Evolutionary conservation across 2,888 invertebrate genomes (phyloP).

Genomic region (Colostygia pectinataria): DNA sequence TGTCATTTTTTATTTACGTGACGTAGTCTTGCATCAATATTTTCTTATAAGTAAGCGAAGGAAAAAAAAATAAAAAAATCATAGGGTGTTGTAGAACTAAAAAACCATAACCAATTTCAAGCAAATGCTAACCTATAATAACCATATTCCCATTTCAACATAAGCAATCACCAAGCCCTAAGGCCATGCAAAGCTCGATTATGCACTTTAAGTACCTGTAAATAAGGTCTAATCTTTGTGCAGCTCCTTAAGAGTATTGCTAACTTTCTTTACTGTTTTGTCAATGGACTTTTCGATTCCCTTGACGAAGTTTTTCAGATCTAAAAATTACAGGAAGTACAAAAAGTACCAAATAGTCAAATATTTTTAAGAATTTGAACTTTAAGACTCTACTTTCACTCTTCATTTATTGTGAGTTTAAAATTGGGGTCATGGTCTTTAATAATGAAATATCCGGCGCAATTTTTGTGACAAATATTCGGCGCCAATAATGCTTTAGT

Average conservation of each 20-base stretch:
- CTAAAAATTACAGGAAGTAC: slow-evolving; percentile 46
- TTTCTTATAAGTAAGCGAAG: no score
- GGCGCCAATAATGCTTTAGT: background rate
- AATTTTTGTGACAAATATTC: background rate
- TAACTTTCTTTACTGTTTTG: slow-evolving; percentile 62
- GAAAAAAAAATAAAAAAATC: no score
- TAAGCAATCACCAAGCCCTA: slow-evolving; percentile 18
- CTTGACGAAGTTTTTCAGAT: slow-evolving; percentile 56
- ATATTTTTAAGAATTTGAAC: background rate
- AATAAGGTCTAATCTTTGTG: slow-evolving; percentile 52
- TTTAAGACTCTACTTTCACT: no score
- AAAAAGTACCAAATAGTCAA: slow-evolving; percentile 13
- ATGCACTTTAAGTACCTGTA: slow-evolving; percentile 43
- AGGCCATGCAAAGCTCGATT: slow-evolving; percentile 53
- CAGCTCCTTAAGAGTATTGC: slow-evolving; percentile 59
- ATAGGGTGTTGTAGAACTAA: no score
- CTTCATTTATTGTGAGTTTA: no score
- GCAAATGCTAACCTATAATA: background rate
- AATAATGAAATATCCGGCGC: no score
- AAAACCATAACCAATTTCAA: slow-evolving; percentile 4
- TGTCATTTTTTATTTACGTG: no score
- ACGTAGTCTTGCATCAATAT: no score
- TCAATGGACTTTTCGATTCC: slow-evolving; percentile 60
- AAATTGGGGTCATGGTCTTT: no score
- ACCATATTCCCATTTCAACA: slow-evolving; percentile 17